These are phyloP conservation scores for Chionomys nivalis DNA, from an alignment of 2,113 vertebrate genomes.

Conservation along the genomic window DNA sequence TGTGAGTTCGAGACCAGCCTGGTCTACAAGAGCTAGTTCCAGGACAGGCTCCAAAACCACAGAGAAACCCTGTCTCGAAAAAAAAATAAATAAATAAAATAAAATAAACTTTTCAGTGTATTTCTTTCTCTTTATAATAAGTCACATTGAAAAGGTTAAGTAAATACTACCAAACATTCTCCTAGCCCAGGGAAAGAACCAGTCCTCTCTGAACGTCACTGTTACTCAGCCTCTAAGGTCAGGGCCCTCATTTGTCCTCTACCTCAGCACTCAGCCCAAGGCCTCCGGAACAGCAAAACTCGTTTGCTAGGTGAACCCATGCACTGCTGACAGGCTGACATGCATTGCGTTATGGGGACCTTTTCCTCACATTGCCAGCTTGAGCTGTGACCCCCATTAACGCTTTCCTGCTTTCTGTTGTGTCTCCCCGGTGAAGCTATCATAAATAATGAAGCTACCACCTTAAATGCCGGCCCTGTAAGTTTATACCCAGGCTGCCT, in stretches of 20 bases:
- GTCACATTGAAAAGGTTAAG: constrained; percentile 32
- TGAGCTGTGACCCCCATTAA: constrained; percentile 6
- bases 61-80: too few relatives aligned
- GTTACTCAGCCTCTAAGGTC: background rate
- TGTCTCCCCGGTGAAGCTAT: constrained; percentile 34
- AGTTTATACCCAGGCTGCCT: constrained; percentile 67
- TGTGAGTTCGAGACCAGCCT: too few relatives aligned
- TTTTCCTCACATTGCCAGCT: background rate
- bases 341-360: background rate
- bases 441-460: constrained; percentile 75
- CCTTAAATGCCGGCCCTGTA: constrained; percentile 65
- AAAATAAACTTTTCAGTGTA: constrained; percentile 17
- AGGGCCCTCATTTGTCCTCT: background rate
- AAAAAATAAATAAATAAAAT: too few relatives aligned
- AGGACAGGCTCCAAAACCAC: too few relatives aligned
- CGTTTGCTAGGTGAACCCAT: background rate
- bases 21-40: too few relatives aligned
- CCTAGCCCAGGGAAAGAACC: background rate
- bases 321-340: background rate
- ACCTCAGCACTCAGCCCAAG: background rate
- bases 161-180: background rate
- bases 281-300: background rate
- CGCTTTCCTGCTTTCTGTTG: background rate
- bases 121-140: background rate
- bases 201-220: background rate